Evolutionary conservation across 2,888 invertebrate species (phyloP).

Genomic region (Oligia strigilis): DNA sequence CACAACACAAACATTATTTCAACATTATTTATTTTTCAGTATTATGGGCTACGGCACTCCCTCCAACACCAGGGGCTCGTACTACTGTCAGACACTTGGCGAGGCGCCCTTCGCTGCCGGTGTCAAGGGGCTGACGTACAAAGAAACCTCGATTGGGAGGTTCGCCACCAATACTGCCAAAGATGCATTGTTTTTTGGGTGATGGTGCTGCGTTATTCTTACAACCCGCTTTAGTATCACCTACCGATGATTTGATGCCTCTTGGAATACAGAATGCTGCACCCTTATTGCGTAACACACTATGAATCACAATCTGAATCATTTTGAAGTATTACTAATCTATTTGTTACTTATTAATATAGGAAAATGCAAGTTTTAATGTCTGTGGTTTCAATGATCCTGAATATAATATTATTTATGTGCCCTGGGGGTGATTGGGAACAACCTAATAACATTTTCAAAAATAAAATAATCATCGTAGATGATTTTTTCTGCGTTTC

Average conservation of each 20-base stretch:
- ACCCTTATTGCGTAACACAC: too few relatives aligned
- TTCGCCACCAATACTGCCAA: neutral
- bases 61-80: neutral
- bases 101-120: conserved; percentile 46
- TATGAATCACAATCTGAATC: too few relatives aligned
- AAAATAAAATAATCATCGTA: too few relatives aligned
- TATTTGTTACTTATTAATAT: too few relatives aligned
- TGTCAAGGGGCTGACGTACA: conserved; percentile 68
- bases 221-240: neutral
- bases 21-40: neutral
- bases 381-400: too few relatives aligned
- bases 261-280: neutral
- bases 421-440: too few relatives aligned
- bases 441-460: too few relatives aligned
- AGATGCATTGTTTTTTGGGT: neutral
- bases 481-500: neutral
- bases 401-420: too few relatives aligned
- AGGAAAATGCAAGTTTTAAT: too few relatives aligned
- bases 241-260: neutral
- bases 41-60: conserved; percentile 8
- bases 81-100: neutral
- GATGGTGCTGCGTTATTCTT: neutral
- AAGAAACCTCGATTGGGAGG: conserved; percentile 7
- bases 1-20: too few relatives aligned
- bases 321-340: too few relatives aligned